Conservation (phyloP, 2,888 invertebrate genomes). For the Pinctada fucata region DNA sequence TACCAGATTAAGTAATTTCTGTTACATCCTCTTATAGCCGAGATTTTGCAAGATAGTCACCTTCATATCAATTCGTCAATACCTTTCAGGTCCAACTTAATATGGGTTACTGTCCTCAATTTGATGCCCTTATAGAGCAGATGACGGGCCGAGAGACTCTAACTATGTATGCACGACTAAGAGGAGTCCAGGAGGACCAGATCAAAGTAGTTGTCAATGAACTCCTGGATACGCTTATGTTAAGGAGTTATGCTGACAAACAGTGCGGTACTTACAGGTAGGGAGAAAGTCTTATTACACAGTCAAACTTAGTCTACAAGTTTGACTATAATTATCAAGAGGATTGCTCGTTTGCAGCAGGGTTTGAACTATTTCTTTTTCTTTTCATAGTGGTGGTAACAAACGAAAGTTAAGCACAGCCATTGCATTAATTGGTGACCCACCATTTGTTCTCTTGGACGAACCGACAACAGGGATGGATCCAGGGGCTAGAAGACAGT, state of each 20-base stretch:
- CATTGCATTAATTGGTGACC: conserved; percentile 72
- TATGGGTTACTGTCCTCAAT: conserved; percentile 95
- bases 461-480: conserved; percentile 83
- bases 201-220: conserved; percentile 62
- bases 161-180: conserved; percentile 84
- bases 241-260: conserved; percentile 63
- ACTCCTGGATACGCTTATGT: conserved; percentile 62
- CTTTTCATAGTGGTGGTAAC: conserved; percentile 68
- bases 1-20: too few species aligned
- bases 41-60: too few species aligned
- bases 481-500: conserved; percentile 86
- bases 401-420: conserved; percentile 73
- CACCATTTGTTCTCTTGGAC: conserved; percentile 71
- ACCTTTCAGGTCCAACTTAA: conserved; percentile 82
- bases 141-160: conserved; percentile 88
- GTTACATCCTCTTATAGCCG: too few species aligned
- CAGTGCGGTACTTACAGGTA: conserved; percentile 63
- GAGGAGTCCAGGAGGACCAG: conserved; percentile 75
- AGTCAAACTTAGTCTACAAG: not conserved
- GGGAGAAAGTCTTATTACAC: too few species aligned
- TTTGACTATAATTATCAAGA: not conserved
- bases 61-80: not conserved
- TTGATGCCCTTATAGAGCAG: conserved; percentile 87
- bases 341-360: not conserved
- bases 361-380: not conserved